A percentile compares a stretch with the other conserved stretches of the same genome.
Conservation (phyloP, 2,797 vertebrate genomes). For the Gallinago stenura region DNA sequence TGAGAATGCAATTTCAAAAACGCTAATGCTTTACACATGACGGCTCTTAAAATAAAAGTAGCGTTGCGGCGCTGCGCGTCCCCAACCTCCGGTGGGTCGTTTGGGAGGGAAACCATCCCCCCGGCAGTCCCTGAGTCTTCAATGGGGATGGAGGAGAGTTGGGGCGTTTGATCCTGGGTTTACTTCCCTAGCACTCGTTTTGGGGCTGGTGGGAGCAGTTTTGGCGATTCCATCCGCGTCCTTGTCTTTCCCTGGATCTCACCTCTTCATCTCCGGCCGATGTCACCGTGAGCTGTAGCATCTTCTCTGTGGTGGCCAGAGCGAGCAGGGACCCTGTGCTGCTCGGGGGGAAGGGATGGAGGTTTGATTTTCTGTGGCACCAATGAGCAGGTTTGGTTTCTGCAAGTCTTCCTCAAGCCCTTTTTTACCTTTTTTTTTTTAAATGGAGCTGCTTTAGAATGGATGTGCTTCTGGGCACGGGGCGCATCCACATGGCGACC, state of each 20-base stretch:
- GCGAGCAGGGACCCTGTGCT: rapidly evolving
- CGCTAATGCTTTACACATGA: constrained; percentile 86
- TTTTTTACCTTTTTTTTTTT: background rate
- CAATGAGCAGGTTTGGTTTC: rapidly evolving
- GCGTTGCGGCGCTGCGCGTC: constrained; percentile 56
- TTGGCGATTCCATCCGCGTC: rapidly evolving
- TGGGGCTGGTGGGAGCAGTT: background rate
- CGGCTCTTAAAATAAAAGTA: constrained; percentile 84
- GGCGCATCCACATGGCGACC: rapidly evolving
- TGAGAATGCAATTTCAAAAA: constrained; percentile 85
- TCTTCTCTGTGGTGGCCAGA: background rate
- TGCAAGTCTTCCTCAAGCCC: background rate
- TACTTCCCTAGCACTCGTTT: background rate
- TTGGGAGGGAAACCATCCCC: background rate
- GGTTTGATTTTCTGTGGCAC: no score
- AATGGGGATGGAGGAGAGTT: rapidly evolving
- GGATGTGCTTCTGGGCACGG: rapidly evolving
- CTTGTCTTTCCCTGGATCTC: background rate
- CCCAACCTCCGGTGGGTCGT: constrained; percentile 1
- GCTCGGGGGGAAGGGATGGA: background rate
- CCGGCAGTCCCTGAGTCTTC: rapidly evolving
- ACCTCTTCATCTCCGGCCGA: background rate
- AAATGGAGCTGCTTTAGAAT: background rate
- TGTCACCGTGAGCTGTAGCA: rapidly evolving
- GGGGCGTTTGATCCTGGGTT: background rate